phyloP scores from a whole-genome alignment of 2,797 vertebrate genomes.

The Macropodus opercularis region DNA sequence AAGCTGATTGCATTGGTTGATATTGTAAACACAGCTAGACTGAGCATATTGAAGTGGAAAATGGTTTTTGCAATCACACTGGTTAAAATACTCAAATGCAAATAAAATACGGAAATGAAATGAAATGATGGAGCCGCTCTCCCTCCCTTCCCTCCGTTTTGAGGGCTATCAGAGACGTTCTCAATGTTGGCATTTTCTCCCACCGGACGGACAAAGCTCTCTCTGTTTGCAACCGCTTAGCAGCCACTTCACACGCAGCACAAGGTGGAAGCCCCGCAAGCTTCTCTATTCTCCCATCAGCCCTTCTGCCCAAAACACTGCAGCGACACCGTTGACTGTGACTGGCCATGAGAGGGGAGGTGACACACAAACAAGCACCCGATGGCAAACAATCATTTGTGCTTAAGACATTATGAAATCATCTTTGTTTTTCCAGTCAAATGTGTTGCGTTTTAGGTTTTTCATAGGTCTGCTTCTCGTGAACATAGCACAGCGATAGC shows the following conservation, averaged over 20 bases:
- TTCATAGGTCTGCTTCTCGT: too few relatives aligned
- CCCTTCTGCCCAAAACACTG: conserved; percentile 30
- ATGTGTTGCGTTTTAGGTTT: too few relatives aligned
- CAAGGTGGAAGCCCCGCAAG: conserved; percentile 72
- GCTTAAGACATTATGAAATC: too few relatives aligned
- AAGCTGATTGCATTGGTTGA: conserved; percentile 8
- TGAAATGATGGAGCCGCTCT: neutral
- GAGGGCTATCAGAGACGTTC: conserved; percentile 48
- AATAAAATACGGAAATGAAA: too few relatives aligned
- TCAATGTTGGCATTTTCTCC: conserved; percentile 58
- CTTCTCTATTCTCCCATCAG: conserved; percentile 40
- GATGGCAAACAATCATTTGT: conserved; percentile 3
- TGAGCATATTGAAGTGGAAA: neutral
- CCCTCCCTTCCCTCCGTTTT: conserved; percentile 26
- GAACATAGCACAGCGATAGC: too few relatives aligned
- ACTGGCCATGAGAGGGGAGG: conserved; percentile 34
- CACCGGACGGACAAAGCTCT: conserved; percentile 74
- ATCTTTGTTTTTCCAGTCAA: too few relatives aligned
- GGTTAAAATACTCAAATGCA: too few relatives aligned
- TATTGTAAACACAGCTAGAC: neutral
- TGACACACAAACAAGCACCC: conserved; percentile 34
- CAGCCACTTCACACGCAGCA: conserved; percentile 84
- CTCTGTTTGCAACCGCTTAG: conserved; percentile 80
- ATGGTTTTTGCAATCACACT: neutral
- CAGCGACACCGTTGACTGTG: conserved; percentile 11